Conservation (phyloP, 2,888 invertebrate genomes). For the Xanthorhoe spadicearia region DNA sequence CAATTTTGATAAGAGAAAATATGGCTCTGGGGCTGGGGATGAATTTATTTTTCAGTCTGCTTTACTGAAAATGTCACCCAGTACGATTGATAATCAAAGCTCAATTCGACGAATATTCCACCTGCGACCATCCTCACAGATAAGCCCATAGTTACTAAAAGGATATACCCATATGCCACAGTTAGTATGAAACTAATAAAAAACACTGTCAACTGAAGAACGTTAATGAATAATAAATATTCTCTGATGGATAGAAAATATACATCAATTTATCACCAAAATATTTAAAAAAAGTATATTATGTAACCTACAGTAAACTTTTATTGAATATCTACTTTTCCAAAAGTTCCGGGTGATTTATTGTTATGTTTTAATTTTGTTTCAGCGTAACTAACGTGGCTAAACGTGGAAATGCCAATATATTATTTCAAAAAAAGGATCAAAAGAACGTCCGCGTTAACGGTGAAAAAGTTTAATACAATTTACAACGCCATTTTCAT, state of each 20-base stretch:
- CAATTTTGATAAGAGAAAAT: not conserved
- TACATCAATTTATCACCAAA: no score
- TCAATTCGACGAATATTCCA: slow-evolving; percentile 41
- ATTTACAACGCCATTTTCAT: no score
- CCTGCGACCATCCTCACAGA: slow-evolving; percentile 25
- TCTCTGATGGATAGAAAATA: not conserved
- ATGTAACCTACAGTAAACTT: no score
- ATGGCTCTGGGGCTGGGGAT: not conserved
- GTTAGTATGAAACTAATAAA: not conserved
- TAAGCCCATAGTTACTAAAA: not conserved
- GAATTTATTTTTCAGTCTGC: not conserved
- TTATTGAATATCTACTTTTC: no score
- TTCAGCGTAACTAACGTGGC: no score
- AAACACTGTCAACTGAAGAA: slow-evolving; percentile 1
- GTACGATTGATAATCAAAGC: slow-evolving; percentile 45
- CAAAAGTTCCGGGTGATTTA: no score
- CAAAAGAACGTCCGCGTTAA: no score
- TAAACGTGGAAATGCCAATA: no score
- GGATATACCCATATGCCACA: not conserved
- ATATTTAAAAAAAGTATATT: no score
- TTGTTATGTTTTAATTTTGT: no score
- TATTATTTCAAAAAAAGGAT: no score
- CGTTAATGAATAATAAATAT: not conserved
- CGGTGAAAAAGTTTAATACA: no score
- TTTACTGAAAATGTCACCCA: slow-evolving; percentile 5